These are phyloP conservation scores for Zygaena filipendulae DNA, from an alignment of 2,888 invertebrate genomes.

Conservation along the genomic window DNA sequence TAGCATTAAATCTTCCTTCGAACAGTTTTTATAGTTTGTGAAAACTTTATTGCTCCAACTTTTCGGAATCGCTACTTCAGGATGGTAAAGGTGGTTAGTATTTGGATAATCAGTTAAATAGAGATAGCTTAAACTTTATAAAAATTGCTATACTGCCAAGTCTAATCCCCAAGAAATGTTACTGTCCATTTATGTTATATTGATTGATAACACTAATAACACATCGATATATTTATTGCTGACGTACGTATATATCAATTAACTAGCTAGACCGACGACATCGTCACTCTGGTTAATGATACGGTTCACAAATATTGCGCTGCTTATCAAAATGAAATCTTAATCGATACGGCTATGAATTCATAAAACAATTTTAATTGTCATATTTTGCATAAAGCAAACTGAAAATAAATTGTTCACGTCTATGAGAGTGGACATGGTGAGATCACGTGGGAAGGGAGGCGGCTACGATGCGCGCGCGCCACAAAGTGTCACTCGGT, in stretches of 20 bases:
- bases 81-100: slow-evolving; percentile 9
- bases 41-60: slow-evolving; percentile 28
- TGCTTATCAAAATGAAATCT: slow-evolving; percentile 60
- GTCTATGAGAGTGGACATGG: slow-evolving; percentile 34
- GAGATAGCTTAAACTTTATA: too few species aligned
- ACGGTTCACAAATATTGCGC: slow-evolving; percentile 37
- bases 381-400: slow-evolving; percentile 50
- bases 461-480: slow-evolving; percentile 22
- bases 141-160: too few species aligned
- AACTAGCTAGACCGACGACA: slow-evolving; percentile 26
- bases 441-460: slow-evolving; percentile 40
- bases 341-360: slow-evolving; percentile 50
- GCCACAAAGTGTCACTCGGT: slow-evolving; percentile 58
- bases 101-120: too few species aligned
- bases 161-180: too few species aligned
- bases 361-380: slow-evolving; percentile 60
- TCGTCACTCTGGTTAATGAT: slow-evolving; percentile 43
- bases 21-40: slow-evolving; percentile 30
- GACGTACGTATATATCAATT: slow-evolving; percentile 33
- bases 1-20: slow-evolving; percentile 28
- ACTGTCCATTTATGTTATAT: too few species aligned
- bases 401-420: slow-evolving; percentile 49
- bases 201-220: too few species aligned
- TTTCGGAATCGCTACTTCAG: slow-evolving; percentile 14
- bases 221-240: too few species aligned